Evolutionary conservation across 1,140 invertebrate species (phyloP).

Genomic region (Scaptomyza pallida): DNA sequence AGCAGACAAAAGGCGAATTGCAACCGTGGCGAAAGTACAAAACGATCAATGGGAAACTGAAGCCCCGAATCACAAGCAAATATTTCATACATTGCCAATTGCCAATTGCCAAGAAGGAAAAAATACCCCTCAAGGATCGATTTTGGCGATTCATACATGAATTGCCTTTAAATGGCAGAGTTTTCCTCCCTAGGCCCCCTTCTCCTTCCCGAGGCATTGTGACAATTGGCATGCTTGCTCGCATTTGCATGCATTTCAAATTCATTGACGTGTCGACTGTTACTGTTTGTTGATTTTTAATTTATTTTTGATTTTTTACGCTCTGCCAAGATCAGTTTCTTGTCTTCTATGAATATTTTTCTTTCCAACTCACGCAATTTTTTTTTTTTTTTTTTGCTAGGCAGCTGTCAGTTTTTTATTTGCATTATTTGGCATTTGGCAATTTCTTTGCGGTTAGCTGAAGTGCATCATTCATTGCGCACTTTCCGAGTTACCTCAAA

Average conservation of each 20-base stretch:
- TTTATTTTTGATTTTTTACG: conserved; percentile 79
- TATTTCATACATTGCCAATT: conserved; percentile 15
- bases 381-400: conserved; percentile 18
- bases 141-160: conserved; percentile 67
- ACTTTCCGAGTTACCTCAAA: conserved; percentile 25
- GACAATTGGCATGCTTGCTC: conserved; percentile 56
- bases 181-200: conserved; percentile 21
- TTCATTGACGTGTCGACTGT: conserved; percentile 70
- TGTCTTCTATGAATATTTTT: background rate
- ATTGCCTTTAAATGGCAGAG: conserved; percentile 43
- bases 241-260: conserved; percentile 76
- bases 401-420: conserved; percentile 32
- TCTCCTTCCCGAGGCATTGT: conserved; percentile 9
- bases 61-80: conserved; percentile 12
- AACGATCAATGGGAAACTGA: conserved; percentile 15
- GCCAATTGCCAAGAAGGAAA: conserved; percentile 12
- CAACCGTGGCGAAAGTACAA: conserved; percentile 70
- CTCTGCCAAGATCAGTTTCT: conserved; percentile 27
- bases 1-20: conserved; percentile 68
- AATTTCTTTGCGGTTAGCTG: conserved; percentile 70
- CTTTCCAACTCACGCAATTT: background rate
- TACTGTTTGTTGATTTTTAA: conserved; percentile 79
- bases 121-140: conserved; percentile 43
- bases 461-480: conserved; percentile 56
- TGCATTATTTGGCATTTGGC: conserved; percentile 38